phyloP scores from a whole-genome alignment of 2,888 invertebrate species.

The Seladonia tumulorum region DNA sequence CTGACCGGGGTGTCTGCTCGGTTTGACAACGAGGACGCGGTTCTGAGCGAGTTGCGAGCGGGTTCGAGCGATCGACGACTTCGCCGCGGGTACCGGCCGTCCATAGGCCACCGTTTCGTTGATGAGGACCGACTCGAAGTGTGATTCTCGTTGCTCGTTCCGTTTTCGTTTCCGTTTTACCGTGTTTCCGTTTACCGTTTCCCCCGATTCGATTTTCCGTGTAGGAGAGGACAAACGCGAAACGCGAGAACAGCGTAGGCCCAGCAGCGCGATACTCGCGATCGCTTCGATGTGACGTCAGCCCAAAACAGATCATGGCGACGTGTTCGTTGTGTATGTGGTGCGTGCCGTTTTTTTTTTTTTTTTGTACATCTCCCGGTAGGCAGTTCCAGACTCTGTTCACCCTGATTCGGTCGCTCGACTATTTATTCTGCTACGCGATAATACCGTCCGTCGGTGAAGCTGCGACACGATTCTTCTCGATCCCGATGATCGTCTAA shows the following conservation, averaged over 20 bases:
- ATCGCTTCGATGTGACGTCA: slow-evolving; percentile 18
- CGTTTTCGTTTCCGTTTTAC: not conserved
- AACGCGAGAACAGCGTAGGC: slow-evolving; percentile 50
- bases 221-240: slow-evolving; percentile 15
- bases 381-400: slow-evolving; percentile 25
- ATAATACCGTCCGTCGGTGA: not conserved
- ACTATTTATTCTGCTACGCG: not conserved
- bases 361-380: slow-evolving; percentile 29
- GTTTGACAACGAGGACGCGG: not conserved
- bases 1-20: not conserved
- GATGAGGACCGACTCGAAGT: slow-evolving; percentile 59
- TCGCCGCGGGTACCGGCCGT: slow-evolving; percentile 60
- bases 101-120: slow-evolving; percentile 70
- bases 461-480: not conserved
- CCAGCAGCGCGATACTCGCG: slow-evolving; percentile 39
- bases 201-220: not conserved
- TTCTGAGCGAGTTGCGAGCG: slow-evolving; percentile 14
- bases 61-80: slow-evolving; percentile 51
- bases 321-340: slow-evolving; percentile 47
- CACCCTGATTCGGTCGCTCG: slow-evolving; percentile 54
- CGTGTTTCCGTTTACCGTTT: too few relatives aligned
- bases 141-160: slow-evolving; percentile 51
- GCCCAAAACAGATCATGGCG: slow-evolving; percentile 23
- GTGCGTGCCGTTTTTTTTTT: too few relatives aligned
- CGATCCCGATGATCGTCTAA: not conserved